Percentiles rank a stretch among this genome's conserved stretches.
Evolutionary conservation across 1,140 invertebrate genomes (phyloP).

Genomic region (Pseudomyrmex flavicornis): DNA sequence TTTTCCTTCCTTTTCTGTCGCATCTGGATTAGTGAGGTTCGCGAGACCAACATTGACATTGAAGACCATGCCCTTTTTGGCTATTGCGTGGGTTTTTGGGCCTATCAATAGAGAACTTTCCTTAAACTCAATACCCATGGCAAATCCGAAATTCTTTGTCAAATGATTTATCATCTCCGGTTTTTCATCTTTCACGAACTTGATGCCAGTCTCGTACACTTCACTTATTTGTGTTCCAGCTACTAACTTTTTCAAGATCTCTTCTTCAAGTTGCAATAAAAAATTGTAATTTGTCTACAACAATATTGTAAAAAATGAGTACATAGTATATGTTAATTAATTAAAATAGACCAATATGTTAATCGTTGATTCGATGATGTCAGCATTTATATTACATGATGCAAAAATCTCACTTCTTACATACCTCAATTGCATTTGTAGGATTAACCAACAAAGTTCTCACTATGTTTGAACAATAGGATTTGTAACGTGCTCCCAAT

Average conservation of each 20-base stretch:
- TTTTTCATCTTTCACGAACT: conserved; percentile 95
- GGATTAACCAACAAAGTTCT: conserved; percentile 99
- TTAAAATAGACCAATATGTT: background rate
- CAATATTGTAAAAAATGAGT: background rate
- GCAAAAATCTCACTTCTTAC: conserved; percentile 4
- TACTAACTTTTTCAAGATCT: conserved; percentile 93
- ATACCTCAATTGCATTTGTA: conserved; percentile 90
- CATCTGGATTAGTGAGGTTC: conserved; percentile 93
- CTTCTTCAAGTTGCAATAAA: conserved; percentile 95
- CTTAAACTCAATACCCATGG: conserved; percentile 99
- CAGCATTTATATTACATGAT: conserved; percentile 1
- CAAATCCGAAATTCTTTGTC: conserved; percentile 97
- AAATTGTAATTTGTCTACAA: conserved; percentile 96
- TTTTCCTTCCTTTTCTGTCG: conserved; percentile 94
- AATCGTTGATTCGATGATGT: background rate
- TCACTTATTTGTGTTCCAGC: conserved; percentile 94
- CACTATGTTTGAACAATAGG: conserved; percentile 99
- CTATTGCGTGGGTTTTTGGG: conserved; percentile 93
- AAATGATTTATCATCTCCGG: conserved; percentile 95
- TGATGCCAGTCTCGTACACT: conserved; percentile 94
- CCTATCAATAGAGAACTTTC: conserved; percentile 97
- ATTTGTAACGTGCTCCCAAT: conserved; percentile 97
- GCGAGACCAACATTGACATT: conserved; percentile 97
- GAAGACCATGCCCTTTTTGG: conserved; percentile 98
- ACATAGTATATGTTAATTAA: background rate